Base-by-base conservation (phyloP, 1,140 invertebrate species). In the Meloidogyne chitwoodi region DNA sequence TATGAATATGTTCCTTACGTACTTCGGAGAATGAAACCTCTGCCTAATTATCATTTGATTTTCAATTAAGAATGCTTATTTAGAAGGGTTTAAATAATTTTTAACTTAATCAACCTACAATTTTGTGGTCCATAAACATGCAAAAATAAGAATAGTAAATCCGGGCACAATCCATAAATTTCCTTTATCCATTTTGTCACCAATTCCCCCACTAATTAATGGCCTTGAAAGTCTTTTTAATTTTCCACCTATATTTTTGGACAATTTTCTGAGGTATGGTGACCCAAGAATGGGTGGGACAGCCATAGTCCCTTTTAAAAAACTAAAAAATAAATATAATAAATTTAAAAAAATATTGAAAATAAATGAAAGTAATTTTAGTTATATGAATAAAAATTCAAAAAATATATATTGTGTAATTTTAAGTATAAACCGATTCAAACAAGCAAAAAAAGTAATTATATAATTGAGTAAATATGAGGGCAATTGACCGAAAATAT, bases 101-200 rank as follows among this genome's bases (percentile, higher is more conserved):
- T 38, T 6, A 38, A 38, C 4, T 38, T 38, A 38, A 38, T 38
- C 10, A 38, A 22, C 71, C 78, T 62, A 78, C 77, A 78, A 66
- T 71, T 78, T 78, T 14, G 77, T 75, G 8, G 77, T 77, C 77
- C 77, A 78, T 8, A 78, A 56, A 67, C 72, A 62, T 22, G 77
- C 72, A 24, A 78, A 78, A 19, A 69, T 75, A 48, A 78, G 41
- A 44, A 78, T 56, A 14, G 77, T 78, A 62, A 78, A 78, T 16
- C 77, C 77, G 19, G 77, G 77, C 41, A 78, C 77, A 27, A 78
- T 65, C 77, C 77, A 78, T 29, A 78, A 61, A 38, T 78, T 78
- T 34, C 77, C 77, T 62, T 78, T 78, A 65, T 78, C 77, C 77
- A 78, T 78, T 44, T 70, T 77, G 29, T 78, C 77, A 38, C 77